These are phyloP conservation scores for Masnerella sp. DNA, from an alignment of 2,888 invertebrate genomes.

Conservation along the genomic window DNA sequence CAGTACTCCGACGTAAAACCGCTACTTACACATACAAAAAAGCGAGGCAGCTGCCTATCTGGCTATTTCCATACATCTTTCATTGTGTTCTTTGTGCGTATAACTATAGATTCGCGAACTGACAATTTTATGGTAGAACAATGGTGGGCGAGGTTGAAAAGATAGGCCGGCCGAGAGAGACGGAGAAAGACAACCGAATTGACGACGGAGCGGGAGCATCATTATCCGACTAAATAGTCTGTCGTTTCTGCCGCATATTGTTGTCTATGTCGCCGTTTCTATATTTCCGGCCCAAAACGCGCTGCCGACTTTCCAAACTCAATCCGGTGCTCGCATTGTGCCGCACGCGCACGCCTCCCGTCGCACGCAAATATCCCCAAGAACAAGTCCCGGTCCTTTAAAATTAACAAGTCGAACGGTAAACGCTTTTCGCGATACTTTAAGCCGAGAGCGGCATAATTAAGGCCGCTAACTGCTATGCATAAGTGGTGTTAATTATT, in stretches of 20 bases:
- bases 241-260: constrained; percentile 62
- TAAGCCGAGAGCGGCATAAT: constrained; percentile 30
- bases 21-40: constrained; percentile 57
- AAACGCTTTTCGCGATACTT: constrained; percentile 48
- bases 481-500: constrained; percentile 38
- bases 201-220: constrained; percentile 71
- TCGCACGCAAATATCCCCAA: constrained; percentile 14
- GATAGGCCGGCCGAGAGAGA: constrained; percentile 54
- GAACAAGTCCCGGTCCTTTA: constrained; percentile 27
- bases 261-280: constrained; percentile 62
- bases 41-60: constrained; percentile 67
- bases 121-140: constrained; percentile 76
- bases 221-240: constrained; percentile 75
- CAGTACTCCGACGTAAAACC: constrained; percentile 61
- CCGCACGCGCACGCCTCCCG: constrained; percentile 58
- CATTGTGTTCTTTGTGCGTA: constrained; percentile 74
- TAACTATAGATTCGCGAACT: constrained; percentile 75
- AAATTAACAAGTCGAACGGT: constrained; percentile 45
- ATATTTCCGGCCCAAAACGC: constrained; percentile 54
- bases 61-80: constrained; percentile 75
- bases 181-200: constrained; percentile 64
- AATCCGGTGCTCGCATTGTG: constrained; percentile 72
- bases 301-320: constrained; percentile 67
- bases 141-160: constrained; percentile 63
- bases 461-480: constrained; percentile 38